phyloP scores from a whole-genome alignment of 1,140 invertebrate genomes.

The Pentalonia nigronervosa region DNA sequence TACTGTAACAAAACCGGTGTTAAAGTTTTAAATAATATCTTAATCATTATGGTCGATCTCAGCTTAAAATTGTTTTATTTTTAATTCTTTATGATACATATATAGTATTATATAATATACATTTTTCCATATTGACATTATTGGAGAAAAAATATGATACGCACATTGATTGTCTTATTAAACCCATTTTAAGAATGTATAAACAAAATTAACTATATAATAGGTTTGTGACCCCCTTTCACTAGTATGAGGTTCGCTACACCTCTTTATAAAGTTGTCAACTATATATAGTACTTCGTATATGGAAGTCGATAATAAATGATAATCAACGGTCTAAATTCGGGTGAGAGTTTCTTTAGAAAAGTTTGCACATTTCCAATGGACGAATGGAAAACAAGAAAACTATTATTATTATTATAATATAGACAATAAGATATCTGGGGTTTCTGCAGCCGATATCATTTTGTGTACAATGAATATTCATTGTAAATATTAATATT shows the following conservation, averaged over 20 bases:
- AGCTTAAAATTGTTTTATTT: neutral
- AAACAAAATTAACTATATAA: neutral
- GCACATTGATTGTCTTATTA: neutral
- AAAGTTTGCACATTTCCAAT: neutral
- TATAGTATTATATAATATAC: neutral
- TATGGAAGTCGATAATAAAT: neutral
- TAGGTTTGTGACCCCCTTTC: neutral
- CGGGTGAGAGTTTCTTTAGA: neutral
- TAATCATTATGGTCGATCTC: neutral
- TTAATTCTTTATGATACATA: neutral
- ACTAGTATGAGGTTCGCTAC: neutral
- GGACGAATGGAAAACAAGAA: conserved; percentile 1
- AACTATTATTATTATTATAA: neutral
- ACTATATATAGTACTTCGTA: neutral
- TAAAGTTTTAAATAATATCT: neutral
- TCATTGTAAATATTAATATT: conserved; percentile 43
- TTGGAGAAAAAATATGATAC: neutral
- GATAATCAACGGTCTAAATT: neutral
- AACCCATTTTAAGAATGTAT: neutral
- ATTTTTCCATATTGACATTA: neutral
- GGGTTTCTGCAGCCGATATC: neutral
- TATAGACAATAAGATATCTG: neutral
- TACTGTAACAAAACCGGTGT: neutral
- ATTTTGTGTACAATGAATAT: neutral
- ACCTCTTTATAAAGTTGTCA: neutral